Base-by-base conservation (phyloP, 92 coral and sea anemone genomes). In the Bergia sp. region DNA sequence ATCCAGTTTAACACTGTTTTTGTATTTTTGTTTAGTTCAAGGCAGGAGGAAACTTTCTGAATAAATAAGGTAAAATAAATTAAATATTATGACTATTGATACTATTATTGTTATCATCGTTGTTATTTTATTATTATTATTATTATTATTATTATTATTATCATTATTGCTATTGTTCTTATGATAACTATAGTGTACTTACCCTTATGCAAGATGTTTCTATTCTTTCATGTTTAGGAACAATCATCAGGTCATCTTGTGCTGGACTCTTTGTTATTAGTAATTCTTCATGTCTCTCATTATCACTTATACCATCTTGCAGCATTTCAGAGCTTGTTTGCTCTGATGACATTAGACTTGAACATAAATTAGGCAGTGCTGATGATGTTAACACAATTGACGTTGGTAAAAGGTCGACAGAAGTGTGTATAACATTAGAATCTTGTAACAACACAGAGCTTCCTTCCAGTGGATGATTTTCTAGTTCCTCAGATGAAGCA, bases 351-450 rank as follows among this genome's bases (percentile, higher is more conserved):
- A 84, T 74, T 71, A 84, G 61, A 84, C 79, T 67, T 45, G 94
- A 88, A 37, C 94, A 92, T 39, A 95, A 85, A 55, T 87, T 90
- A 23, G 98, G 91, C 79, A 95, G 79, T 1, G 90, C 96, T 61
- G 98, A 93, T 3, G 96, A 90, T 1, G 98, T 90, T 76, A 95
- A 88, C 20, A 95, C 96, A 53, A 95, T 96, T 13, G 96, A 92
- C 64, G 93, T 96, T 45, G 92, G 92, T 40, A 94, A 94, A 15
- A 89, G 94, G 66, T 93, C 84, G 37, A 86, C 92, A 13, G 96
- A 85, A 44, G 97, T 89, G 78, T 91, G 91, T 55, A 95, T 93
- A 53, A 90, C 90, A 36, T 87, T 85, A n/a, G 96, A 89, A 21
- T 94, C 98, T 36, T 94, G 89, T 55, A 95, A 79, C 45, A 95